A percentile compares a stretch with the other conserved stretches of the same genome.
Evolutionary conservation across 2,888 invertebrate genomes (phyloP).

Genomic region (Pristionchus arcanus): DNA sequence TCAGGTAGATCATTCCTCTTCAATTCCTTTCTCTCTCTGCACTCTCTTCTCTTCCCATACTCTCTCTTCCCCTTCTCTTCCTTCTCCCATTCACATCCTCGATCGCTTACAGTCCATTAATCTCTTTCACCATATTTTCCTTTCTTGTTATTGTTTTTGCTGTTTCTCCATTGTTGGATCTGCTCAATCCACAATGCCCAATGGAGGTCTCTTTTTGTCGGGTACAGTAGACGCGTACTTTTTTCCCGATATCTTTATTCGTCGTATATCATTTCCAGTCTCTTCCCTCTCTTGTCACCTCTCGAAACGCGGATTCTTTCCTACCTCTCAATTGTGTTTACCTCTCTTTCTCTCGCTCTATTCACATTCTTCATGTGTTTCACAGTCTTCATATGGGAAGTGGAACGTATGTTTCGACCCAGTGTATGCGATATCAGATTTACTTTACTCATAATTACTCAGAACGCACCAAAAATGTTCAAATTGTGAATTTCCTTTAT

Average conservation of each 20-base stretch:
- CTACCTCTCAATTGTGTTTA: slow-evolving; percentile 25
- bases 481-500: too few species aligned
- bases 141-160: slow-evolving; percentile 36
- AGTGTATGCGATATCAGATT: not conserved
- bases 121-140: slow-evolving; percentile 41
- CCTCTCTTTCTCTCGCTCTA: not conserved
- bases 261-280: slow-evolving; percentile 5
- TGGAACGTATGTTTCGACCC: too few species aligned
- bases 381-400: not conserved
- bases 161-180: slow-evolving; percentile 33
- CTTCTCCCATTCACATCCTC: not conserved
- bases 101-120: slow-evolving; percentile 47
- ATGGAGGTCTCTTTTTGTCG: slow-evolving; percentile 11
- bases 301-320: slow-evolving; percentile 2
- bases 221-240: not conserved
- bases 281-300: not conserved
- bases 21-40: not conserved
- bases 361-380: not conserved
- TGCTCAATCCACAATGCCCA: not conserved
- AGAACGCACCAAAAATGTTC: too few species aligned
- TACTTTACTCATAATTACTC: too few species aligned
- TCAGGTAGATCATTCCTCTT: slow-evolving; percentile 36
- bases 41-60: not conserved
- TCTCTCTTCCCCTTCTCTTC: not conserved
- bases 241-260: not conserved